These are phyloP conservation scores for Varanus salvator DNA, from an alignment of 2,113 vertebrate species.

Conservation along the genomic window DNA sequence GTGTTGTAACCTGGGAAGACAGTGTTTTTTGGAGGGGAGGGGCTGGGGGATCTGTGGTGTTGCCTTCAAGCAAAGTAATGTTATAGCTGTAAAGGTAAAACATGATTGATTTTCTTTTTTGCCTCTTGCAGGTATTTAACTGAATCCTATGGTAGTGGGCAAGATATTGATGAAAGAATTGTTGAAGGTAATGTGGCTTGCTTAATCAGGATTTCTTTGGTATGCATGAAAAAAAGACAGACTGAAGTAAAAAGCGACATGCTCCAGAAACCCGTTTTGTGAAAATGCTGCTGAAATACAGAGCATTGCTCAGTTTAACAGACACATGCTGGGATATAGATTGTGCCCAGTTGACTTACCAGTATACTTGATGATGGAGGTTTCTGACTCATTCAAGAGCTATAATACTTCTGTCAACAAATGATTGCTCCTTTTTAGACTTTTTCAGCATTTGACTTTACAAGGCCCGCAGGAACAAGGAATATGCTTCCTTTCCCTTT, in stretches of 20 bases:
- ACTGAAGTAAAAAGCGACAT: neutral
- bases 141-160: constrained; percentile 92
- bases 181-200: constrained; percentile 88
- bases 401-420: neutral
- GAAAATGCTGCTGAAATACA: neutral
- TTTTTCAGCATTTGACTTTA: neutral
- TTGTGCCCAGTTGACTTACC: neutral
- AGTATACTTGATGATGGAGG: neutral
- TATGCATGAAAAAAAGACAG: neutral
- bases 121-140: constrained; percentile 88
- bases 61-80: neutral
- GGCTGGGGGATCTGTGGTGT: neutral
- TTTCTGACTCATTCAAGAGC: neutral
- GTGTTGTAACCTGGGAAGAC: no score
- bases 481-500: neutral
- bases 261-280: neutral
- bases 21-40: neutral
- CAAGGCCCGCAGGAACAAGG: neutral
- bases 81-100: neutral
- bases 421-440: neutral
- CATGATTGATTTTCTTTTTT: constrained; percentile 13
- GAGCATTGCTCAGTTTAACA: neutral
- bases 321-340: neutral
- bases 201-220: neutral
- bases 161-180: constrained; percentile 97